phyloP scores from a whole-genome alignment of 2,797 vertebrate species.

The Danio choprae region DNA sequence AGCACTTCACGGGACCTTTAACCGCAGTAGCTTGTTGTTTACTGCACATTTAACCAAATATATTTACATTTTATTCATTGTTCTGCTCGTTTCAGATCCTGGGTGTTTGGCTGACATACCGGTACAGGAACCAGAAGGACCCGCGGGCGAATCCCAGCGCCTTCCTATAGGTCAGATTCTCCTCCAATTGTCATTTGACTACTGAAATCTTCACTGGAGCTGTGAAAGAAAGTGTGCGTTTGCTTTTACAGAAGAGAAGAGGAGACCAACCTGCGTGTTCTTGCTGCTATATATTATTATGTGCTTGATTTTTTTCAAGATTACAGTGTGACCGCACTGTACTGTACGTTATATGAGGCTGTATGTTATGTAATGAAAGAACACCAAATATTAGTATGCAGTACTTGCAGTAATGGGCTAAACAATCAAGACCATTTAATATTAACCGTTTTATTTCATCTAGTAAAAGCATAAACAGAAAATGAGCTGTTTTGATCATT shows the following conservation, averaged over 20 bases:
- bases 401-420: constrained; percentile 42
- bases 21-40: not conserved
- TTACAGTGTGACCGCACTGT: constrained; percentile 43
- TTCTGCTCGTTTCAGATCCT: constrained; percentile 81
- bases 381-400: constrained; percentile 34
- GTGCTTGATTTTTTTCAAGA: constrained; percentile 49
- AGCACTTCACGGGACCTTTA: too few relatives aligned
- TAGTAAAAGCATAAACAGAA: not conserved
- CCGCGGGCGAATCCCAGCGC: constrained; percentile 95
- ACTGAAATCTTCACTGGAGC: constrained; percentile 49
- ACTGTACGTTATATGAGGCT: constrained; percentile 15
- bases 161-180: constrained; percentile 81
- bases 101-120: constrained; percentile 93
- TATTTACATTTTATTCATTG: not conserved
- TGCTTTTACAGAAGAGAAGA: constrained; percentile 50
- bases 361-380: constrained; percentile 29
- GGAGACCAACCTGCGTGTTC: constrained; percentile 48
- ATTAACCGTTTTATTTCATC: not conserved
- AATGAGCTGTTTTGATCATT: constrained; percentile 27
- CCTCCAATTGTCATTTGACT: constrained; percentile 37
- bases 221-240: constrained; percentile 47
- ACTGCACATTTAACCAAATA: not conserved
- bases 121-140: constrained; percentile 96
- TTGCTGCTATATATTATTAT: constrained; percentile 52
- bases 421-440: constrained; percentile 14